Evolutionary conservation across 2,888 invertebrate genomes (phyloP), one percentile per base, ranked within the genome.

Genomic region (Caenorhabditis drosophilae): DNA sequence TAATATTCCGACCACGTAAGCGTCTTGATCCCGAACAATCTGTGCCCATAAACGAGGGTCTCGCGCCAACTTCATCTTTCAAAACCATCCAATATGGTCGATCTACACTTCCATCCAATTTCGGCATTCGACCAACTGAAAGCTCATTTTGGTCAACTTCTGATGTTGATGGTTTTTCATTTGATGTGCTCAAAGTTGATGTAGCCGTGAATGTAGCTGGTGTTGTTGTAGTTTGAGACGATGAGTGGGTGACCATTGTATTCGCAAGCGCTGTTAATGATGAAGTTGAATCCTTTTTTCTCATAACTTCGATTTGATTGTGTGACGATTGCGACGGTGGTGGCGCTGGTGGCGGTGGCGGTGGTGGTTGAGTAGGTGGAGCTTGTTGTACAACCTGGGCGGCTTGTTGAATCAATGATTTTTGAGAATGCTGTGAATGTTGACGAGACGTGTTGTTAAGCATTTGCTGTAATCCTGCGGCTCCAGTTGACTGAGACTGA

Each of bases 1-100:
- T 84, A 78, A 76, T 73, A 23, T 66, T 69, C 12, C 42, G 42
- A 23, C 42, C 42, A 4, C 42, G 42, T 20, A 42, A 48, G 16
- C 40, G 50, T 59, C 36, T 41, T 40, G 35, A 56, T 20, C 34
- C 67, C 50, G 49, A 41, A 46, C 47, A 54, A 45, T 26, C 49
- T 20, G 51, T 52, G 15, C 36, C 53, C 73, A 60, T 66, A 44
- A 55, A 71, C 18, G 58, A 40, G 27, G 59, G 71, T 47, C 56
- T 67, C 41, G 25, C 54, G 23, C 72, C 75, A 41, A 54, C 36
- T 15, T 64, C 45, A 25, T 50, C 57, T 27, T 56, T 51, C 41
- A 67, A 51, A 20, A 67, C 61, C 38, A 67, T 18, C 60, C 61
- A 67, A 27, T 67, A 67, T 22, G 67, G 67, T 38, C 35, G 47